Evolutionary conservation across 2,113 vertebrate species (phyloP), one percentile per base, ranked within the genome.

Genomic region (Phrynocephalus versicolor): DNA sequence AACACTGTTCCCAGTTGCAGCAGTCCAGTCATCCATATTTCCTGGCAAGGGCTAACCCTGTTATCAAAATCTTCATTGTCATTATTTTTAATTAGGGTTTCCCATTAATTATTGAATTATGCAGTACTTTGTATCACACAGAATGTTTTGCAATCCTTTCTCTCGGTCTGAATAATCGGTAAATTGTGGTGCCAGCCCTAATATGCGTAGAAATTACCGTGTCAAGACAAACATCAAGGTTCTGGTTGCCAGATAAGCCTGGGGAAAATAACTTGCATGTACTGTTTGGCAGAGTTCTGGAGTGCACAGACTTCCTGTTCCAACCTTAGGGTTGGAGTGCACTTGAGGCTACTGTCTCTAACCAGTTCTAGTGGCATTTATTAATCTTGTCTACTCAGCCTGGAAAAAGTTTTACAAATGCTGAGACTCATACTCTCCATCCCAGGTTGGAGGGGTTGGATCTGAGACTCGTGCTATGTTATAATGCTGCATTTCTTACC

Each of bases 71-170:
- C n/a, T 51, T 55, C 12, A 13, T 71, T 69, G 5, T 33, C 45
- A 35, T 37, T 71, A 70, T 71, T 82, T 57, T 70, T 55, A 71
- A 71, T 71, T 35, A 71, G 70, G n/a, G n/a, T 82, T 82, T 37
- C 69, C n/a, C 35, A 27, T 55, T 23, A 55, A 70, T 27, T 25
- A 57, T 1, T 58, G 45, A 57, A 71, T 70, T 81, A 8, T 71
- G 45, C 58, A 23, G 16, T 10, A 57, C 27, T 16, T 75, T 57
- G 75, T 3, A 23, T 57, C 5, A 35, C 37, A 3, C 35, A 6
- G 37, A 45, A 74, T 25, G 30, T 77, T 57, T 77, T 33, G 30
- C 7, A 57, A 21, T 33, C 45, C 6, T 76, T 55, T 76, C 14
- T 37, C 18, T 71, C 70, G 39, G 70, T 23, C 37, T 41, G 23